phyloP scores from a whole-genome alignment of 2,113 vertebrate genomes.

The Ceuthmochares aereus region DNA sequence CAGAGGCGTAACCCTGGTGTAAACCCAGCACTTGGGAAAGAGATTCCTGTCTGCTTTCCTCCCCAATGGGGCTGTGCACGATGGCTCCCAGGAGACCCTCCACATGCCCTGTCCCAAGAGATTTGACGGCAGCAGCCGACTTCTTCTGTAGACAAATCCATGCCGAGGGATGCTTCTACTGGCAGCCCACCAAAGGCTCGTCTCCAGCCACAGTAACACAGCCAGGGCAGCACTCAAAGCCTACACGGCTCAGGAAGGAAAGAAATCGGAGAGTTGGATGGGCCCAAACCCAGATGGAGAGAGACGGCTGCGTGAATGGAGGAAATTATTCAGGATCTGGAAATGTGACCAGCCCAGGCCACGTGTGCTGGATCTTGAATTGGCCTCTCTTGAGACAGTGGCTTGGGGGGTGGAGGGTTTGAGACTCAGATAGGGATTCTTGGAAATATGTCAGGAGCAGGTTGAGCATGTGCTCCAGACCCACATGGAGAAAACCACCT shows the following conservation, averaged over 20 bases:
- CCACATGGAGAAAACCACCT: not conserved
- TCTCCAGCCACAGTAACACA: not conserved
- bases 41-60: not conserved
- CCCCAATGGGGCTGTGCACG: accelerated
- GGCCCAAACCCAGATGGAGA: not conserved
- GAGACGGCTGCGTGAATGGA: accelerated
- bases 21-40: not conserved
- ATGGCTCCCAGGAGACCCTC: not conserved
- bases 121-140: accelerated
- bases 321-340: constrained; percentile 47
- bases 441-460: not conserved
- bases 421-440: constrained; percentile 11
- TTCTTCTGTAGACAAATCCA: not conserved
- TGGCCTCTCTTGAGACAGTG: not conserved
- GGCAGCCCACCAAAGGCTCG: not conserved
- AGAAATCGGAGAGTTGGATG: not conserved
- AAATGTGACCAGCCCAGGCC: not conserved
- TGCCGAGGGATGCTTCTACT: not conserved
- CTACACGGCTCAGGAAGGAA: not conserved
- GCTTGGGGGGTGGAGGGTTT: not conserved
- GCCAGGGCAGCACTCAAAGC: not conserved
- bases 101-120: not conserved
- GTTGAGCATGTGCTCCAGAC: not conserved
- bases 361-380: not conserved
- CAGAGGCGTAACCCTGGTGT: not conserved